Percentiles rank a stretch among this genome's conserved stretches.
These are phyloP conservation scores for Acanthochromis polyacanthus DNA, from an alignment of 2,113 vertebrate genomes.

Conservation along the genomic window DNA sequence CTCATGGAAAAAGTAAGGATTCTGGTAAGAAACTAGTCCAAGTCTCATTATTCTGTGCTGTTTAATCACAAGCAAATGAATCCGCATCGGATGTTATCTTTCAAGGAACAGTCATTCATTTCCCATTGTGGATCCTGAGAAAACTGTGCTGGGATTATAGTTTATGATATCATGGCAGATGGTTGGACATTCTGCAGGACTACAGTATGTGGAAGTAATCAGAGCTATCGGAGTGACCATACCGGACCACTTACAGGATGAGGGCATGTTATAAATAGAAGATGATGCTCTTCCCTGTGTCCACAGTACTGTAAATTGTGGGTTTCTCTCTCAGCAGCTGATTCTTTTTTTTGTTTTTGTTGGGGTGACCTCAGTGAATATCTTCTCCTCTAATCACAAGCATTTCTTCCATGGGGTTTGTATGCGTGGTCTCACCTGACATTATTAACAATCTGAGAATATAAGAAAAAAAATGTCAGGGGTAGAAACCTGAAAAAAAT, in stretches of 20 bases:
- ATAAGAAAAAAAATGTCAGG: conserved; percentile 16
- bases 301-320: conserved; percentile 41
- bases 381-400: conserved; percentile 50
- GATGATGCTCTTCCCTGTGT: conserved; percentile 21
- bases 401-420: conserved; percentile 42
- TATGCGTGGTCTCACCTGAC: conserved; percentile 34
- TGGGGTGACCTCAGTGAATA: conserved; percentile 69
- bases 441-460: conserved; percentile 38
- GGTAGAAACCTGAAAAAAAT: conserved; percentile 41
- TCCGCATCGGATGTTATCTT: conserved; percentile 17
- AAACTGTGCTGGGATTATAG: not conserved
- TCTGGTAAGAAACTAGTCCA: conserved; percentile 73
- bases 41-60: not conserved
- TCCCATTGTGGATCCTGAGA: not conserved
- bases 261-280: conserved; percentile 9
- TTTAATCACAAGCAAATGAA: not conserved
- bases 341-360: conserved; percentile 86
- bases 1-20: conserved; percentile 67
- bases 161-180: not conserved
- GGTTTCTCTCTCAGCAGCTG: conserved; percentile 47
- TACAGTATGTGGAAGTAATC: conserved; percentile 12
- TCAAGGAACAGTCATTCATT: not conserved
- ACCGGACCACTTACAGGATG: conserved; percentile 26
- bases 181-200: not conserved
- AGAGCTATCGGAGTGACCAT: conserved; percentile 33